phyloP scores from a whole-genome alignment of 2,797 vertebrate species.

The Myotis planiceps region DNA sequence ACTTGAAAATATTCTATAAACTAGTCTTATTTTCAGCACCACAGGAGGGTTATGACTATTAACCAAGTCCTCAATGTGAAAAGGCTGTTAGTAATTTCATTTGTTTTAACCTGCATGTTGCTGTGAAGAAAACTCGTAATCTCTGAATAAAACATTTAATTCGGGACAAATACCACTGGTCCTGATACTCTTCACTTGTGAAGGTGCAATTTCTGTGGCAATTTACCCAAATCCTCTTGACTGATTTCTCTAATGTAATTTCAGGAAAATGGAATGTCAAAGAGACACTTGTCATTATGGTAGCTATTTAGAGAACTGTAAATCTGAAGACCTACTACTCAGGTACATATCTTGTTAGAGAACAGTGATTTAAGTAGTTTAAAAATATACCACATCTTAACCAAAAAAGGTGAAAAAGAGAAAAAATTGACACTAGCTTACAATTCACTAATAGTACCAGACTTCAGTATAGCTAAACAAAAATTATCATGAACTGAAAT shows the following conservation, averaged over 20 bases:
- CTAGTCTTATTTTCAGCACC: neutral
- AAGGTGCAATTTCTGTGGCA: neutral
- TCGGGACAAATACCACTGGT: neutral
- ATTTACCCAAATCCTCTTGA: neutral
- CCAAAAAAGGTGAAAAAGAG: neutral
- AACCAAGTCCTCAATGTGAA: neutral
- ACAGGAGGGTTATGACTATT: neutral
- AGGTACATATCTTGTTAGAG: neutral
- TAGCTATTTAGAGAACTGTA: neutral
- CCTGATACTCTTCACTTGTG: neutral
- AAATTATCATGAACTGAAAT: neutral
- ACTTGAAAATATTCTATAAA: slow-evolving; percentile 9
- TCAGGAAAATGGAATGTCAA: neutral
- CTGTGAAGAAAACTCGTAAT: slow-evolving; percentile 4
- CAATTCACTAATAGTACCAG: neutral
- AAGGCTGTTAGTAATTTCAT: neutral
- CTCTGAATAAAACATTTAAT: neutral
- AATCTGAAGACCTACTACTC: neutral
- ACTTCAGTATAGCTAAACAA: neutral
- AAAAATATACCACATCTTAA: neutral
- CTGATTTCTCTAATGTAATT: neutral
- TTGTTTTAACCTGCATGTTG: neutral
- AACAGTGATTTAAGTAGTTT: slow-evolving; percentile 3
- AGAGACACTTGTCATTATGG: neutral
- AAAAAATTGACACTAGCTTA: neutral